These are phyloP conservation scores for Eurois occulta DNA, from an alignment of 2,888 invertebrate species.

Conservation along the genomic window DNA sequence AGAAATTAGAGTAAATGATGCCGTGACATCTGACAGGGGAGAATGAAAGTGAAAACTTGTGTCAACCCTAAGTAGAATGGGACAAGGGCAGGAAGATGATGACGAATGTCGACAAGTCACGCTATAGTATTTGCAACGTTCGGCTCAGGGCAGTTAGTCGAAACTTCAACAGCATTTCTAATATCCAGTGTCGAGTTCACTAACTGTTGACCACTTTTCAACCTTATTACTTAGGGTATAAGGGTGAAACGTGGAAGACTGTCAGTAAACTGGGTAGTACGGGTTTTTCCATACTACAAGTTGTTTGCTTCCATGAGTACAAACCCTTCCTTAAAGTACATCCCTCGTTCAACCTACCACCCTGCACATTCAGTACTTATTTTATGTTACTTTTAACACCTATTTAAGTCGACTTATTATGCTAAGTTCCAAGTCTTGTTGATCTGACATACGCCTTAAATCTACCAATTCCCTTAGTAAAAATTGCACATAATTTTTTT, in stretches of 20 bases:
- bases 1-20: background rate
- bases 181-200: background rate
- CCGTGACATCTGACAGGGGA: background rate
- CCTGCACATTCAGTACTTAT: background rate
- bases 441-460: slow-evolving; percentile 45
- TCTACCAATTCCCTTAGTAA: slow-evolving; percentile 49
- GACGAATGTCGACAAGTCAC: background rate
- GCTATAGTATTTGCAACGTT: background rate
- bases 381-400: background rate
- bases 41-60: background rate
- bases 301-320: background rate
- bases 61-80: background rate
- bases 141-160: background rate
- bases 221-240: too few relatives aligned
- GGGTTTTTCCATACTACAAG: background rate
- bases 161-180: background rate
- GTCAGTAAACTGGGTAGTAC: background rate
- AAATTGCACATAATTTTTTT: slow-evolving; percentile 40
- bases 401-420: slow-evolving; percentile 23
- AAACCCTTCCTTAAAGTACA: background rate
- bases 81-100: background rate
- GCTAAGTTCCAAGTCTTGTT: slow-evolving; percentile 30
- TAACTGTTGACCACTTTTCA: too few relatives aligned
- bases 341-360: background rate
- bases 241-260: too few relatives aligned